Base-by-base conservation (phyloP, 2,113 vertebrate genomes). In the Gobiocypris rarus region DNA sequence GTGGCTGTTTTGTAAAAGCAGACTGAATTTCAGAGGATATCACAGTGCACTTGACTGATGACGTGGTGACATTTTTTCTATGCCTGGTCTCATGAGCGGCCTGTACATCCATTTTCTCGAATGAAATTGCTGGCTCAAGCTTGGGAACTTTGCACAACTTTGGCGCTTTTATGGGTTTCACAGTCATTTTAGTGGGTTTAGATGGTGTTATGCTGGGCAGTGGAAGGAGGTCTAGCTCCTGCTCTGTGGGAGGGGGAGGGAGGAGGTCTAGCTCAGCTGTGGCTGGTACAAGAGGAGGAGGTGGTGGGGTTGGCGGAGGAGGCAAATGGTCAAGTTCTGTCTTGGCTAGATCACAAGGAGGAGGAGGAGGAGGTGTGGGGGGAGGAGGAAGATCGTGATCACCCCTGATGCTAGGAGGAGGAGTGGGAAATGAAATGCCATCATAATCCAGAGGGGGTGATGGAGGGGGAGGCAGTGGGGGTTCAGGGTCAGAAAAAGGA, bases 391-490 rank as follows among this genome's bases (percentile, higher is more conserved):
- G 91, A 69, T 97, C 95, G 63, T 78, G 75, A 34, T 96, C 95
- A 74, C 82, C 75, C 45, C 84, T 91, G 34, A 90, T 87, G 81
- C 88, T 50, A 48, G 89, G 84, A 50, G 88, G 85, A 65, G 78
- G 73, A 52, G 89, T 89, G 17, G 92, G 86, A 84, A 82, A 86
- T 77, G 85, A 22, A 54, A 87, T 81, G 85, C 54, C 58, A 38
- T 92, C 85, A 70, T 82, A 85, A 83, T 93, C 82, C 24, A 93
- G 91, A 89, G 94, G 94, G 88, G 96, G 95, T 71, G 96, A 95
- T 77, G 96, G 95, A 76, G 96, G 96, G 69, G 95, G 93, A 81
- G 95, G 95, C 71, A 95, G 91, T 77, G 96, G 95, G 59, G 91
- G 85, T 84, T 95, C 95, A 63, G 92, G 89, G 26, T 88, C 82